Evolutionary conservation across 2,113 vertebrate genomes (phyloP), one percentile per base, ranked within the genome.

Genomic region (Siphamia tubifer): DNA sequence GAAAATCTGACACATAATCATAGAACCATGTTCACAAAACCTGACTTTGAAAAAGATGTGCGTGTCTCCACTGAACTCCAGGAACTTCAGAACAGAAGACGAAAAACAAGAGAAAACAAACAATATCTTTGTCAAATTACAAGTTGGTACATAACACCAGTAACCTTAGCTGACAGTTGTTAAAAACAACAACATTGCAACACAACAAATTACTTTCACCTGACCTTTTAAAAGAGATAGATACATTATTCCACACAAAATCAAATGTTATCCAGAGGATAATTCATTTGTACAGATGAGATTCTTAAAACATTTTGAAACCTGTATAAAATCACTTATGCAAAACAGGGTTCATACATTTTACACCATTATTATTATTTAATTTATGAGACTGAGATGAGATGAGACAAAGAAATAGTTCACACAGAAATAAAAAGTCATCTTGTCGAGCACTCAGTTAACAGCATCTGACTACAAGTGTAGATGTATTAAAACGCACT

Each of bases 171-270:
- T 39, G 27, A 42, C 53, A 40, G 48, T 42, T n/a, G n/a, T n/a
- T n/a, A n/a, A n/a, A 43, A 52, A n/a, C 40, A 61, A n/a, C n/a
- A n/a, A n/a, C n/a, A n/a, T n/a, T n/a, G n/a, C n/a, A 25, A 71
- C 44, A 51, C 10, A 23, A 9, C 36, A 68, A 52, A 45, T 51
- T 49, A 27, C 32, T 67, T 44, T 38, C 35, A 57, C 32, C 30
- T 58, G 45, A 63, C 49, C 63, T 68, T 68, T 45, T 67, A 13
- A 43, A 62, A 39, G 20, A 56, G 67, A 38, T 32, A 27, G 32
- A 51, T 13, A 28, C 43, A 25, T 36, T 15, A 11, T 51, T 38
- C 34, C 48, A 30, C 13, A 15, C 52, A 23, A 42, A 45, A 30
- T 30, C 28, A 30, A 30, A 30, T 30, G n/a, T n/a, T n/a, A n/a